Evolutionary conservation across 1,140 invertebrate genomes (phyloP).

Genomic region (Sycophila sp.): DNA sequence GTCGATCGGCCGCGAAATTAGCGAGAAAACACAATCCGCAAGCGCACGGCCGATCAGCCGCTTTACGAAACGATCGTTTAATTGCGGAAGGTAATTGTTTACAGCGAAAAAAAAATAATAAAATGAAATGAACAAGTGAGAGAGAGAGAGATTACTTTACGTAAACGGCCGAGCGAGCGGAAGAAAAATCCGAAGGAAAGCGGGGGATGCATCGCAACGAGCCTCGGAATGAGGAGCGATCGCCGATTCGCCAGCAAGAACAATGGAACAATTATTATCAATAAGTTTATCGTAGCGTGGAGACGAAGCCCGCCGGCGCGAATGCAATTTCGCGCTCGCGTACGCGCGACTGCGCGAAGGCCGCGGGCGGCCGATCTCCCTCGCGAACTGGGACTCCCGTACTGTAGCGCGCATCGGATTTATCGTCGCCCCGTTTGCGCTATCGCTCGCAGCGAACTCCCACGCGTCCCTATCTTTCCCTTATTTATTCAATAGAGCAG

Average conservation of each 20-base stretch:
- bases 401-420: constrained; percentile 4
- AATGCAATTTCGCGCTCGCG: neutral
- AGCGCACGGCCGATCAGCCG: no score
- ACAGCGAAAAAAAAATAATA: neutral
- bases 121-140: no score
- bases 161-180: no score
- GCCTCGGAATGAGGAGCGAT: neutral
- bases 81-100: no score
- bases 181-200: no score
- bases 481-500: constrained; percentile 33
- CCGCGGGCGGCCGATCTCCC: neutral
- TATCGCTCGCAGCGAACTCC: no score
- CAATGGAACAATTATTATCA: constrained; percentile 15
- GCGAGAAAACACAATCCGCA: no score
- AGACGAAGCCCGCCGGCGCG: no score
- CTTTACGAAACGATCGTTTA: no score
- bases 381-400: constrained; percentile 1
- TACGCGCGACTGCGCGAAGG: constrained; percentile 1
- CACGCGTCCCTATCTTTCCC: neutral
- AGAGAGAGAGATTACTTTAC: neutral
- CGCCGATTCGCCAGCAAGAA: neutral
- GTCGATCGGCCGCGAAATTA: no score
- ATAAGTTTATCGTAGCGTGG: constrained; percentile 29
- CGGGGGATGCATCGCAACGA: no score
- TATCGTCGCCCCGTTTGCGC: constrained; percentile 14